Evolutionary conservation across 2,797 vertebrate species (phyloP), one percentile per base, ranked within the genome.

Genomic region (Acipenser ruthenus): DNA sequence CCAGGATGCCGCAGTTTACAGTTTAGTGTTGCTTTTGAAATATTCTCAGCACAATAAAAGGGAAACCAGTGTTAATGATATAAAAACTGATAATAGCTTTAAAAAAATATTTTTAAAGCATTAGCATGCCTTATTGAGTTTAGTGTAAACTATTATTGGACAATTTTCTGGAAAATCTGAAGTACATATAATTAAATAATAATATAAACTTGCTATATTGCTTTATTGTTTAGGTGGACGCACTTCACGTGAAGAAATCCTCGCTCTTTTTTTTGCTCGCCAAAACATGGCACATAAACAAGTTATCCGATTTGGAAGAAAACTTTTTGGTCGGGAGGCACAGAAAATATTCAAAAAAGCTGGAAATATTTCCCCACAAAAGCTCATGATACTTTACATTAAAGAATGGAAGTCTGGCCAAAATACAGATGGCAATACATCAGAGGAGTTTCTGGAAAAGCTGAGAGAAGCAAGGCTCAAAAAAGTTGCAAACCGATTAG

Each of bases 221-320:
- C 37, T 37, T 37, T 37, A 37, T 37, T 37, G 37, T 58, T 58
- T 58, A 10, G 11, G 6, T n/a, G 13, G 68, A n/a, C 72, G 0
- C 60, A 67, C 6, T 73, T 53, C 69, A 0, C 67, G 73, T 58
- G 72, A 71, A 65, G 10, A 12, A 0, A 63, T 87, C 68, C 53
- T 84, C 47, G 71, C 69, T 6, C 61, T 11, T 0, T 68, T 85
- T 51, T 72, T 89, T 48, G 49, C 37, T 0, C 7, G 23, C 62
- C 55, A 71, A 50, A 78, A 49, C 62, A 72, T 75, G 11, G 67
- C 50, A 10, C 8, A 12, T 11, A 3, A 1, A 8, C 84, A 80
- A 71, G 58, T 83, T 47, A 78, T 1, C 51, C 76, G 1, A 53
- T 73, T 86, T 64, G 56, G 81, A n/a, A n/a, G 15, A n/a, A 71